These are phyloP conservation scores for Radopholus similis DNA, from an alignment of 1,140 invertebrate genomes.

Conservation along the genomic window DNA sequence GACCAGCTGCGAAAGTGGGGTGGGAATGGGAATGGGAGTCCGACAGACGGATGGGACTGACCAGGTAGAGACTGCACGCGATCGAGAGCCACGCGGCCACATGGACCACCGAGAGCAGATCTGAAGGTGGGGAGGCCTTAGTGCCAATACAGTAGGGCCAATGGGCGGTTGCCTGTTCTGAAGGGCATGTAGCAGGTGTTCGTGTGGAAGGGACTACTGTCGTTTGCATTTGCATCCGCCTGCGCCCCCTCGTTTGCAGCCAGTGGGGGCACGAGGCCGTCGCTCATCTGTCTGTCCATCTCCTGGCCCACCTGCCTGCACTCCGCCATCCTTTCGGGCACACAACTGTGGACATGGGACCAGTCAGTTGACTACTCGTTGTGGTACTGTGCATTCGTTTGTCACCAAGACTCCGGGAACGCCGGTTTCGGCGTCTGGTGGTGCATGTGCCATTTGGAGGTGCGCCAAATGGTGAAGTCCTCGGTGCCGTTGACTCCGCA, in stretches of 20 bases:
- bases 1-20: conserved; percentile 45
- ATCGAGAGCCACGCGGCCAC: conserved; percentile 55
- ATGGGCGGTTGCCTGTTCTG: conserved; percentile 5
- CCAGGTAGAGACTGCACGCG: conserved; percentile 42
- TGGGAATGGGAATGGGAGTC: not conserved
- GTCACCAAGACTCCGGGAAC: conserved; percentile 46
- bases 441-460: conserved; percentile 60
- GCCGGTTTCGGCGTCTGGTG: conserved; percentile 40
- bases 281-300: conserved; percentile 6
- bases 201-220: conserved; percentile 33
- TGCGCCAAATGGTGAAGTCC: conserved; percentile 49
- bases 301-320: not conserved
- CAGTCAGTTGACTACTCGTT: conserved; percentile 10
- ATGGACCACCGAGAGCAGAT: conserved; percentile 50
- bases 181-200: conserved; percentile 55
- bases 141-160: not conserved
- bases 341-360: conserved; percentile 7
- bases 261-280: conserved; percentile 4
- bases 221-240: not conserved
- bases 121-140: conserved; percentile 1
- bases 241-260: not conserved
- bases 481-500: conserved; percentile 59
- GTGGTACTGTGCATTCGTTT: not conserved
- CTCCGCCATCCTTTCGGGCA: conserved; percentile 1
- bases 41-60: conserved; percentile 15